These are phyloP conservation scores for Corythucha ciliata DNA, from an alignment of 2,888 invertebrate species.

Conservation along the genomic window DNA sequence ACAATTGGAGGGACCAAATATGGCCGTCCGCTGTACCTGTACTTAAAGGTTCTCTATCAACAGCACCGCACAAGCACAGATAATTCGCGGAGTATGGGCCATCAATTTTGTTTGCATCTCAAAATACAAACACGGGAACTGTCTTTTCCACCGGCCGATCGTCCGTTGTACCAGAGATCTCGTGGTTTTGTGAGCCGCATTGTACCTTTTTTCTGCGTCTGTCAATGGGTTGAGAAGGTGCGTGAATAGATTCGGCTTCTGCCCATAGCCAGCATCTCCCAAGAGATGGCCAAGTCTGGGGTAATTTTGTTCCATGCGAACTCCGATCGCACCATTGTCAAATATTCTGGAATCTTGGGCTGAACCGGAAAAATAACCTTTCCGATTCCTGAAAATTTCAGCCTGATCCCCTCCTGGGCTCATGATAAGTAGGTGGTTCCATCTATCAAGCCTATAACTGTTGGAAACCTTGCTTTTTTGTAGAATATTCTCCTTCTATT, in stretches of 20 bases:
- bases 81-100: not conserved
- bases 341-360: slow-evolving; percentile 3
- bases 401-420: too few relatives aligned
- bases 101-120: slow-evolving; percentile 6
- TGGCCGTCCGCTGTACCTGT: too few relatives aligned
- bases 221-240: slow-evolving; percentile 1
- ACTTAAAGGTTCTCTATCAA: too few relatives aligned
- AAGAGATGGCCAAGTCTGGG: slow-evolving; percentile 1
- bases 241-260: slow-evolving; percentile 3
- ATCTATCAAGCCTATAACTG: too few relatives aligned
- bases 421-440: too few relatives aligned
- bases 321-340: not conserved
- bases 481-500: too few relatives aligned
- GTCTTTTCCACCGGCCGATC: slow-evolving; percentile 1
- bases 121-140: slow-evolving; percentile 3
- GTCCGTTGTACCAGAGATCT: not conserved
- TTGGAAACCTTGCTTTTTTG: too few relatives aligned
- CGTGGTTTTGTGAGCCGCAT: not conserved
- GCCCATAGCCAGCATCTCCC: slow-evolving; percentile 3
- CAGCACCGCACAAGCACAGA: too few relatives aligned
- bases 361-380: too few relatives aligned
- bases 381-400: too few relatives aligned
- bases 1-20: too few relatives aligned
- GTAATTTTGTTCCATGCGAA: not conserved
- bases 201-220: not conserved